Base-by-base conservation (phyloP, 2,797 vertebrate genomes). In the Crypturellus tataupa region DNA sequence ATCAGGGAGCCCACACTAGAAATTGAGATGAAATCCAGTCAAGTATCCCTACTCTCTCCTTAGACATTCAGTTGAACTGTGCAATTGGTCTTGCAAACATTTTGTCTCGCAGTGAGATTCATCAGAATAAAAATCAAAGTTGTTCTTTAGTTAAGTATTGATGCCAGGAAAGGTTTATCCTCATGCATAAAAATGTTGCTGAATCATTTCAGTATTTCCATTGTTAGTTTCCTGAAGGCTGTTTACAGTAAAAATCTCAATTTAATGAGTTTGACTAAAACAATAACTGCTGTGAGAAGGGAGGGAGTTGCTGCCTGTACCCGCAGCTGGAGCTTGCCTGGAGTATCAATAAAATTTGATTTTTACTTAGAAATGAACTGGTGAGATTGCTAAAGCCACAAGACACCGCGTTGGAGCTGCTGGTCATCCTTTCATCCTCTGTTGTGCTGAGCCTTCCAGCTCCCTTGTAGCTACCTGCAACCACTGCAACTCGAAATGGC, bases 91-190 rank as follows among this genome's bases (percentile, higher is more conserved):
- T 81, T 87, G 71, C 33, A 67, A 63, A 39, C 37, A 39, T 63
- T 84, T 85, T 89, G 73, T 49, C 69, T 86, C 35, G 71, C 31
- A 80, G 47, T 88, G 65, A 81, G 84, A 93, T 33, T 78, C 68
- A 73, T 90, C 58, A 80, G 79, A 87, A 90, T 53, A 80, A 44
- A 95, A 96, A 67, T 80, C 39, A 84, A 87, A 94, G 81, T 82
- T 93, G 37, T 95, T 94, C 77, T 85, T 84, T 58, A n/a, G 20
- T 67, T 80, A 7, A n/a, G 79, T 95, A 76, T 79, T 94, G 87
- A 85, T 88, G 87, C 35, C 20, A 90, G 80, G 89, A 94, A 85
- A 75, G 33, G 65, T 65, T 79, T 68, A 49, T 65, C 63, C 44
- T 71, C 58, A 87, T 80, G 35, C 46, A 75, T 42, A 58, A 73